phyloP scores from a whole-genome alignment of 2,888 invertebrate genomes.

The Anoplius nigerrimus region DNA sequence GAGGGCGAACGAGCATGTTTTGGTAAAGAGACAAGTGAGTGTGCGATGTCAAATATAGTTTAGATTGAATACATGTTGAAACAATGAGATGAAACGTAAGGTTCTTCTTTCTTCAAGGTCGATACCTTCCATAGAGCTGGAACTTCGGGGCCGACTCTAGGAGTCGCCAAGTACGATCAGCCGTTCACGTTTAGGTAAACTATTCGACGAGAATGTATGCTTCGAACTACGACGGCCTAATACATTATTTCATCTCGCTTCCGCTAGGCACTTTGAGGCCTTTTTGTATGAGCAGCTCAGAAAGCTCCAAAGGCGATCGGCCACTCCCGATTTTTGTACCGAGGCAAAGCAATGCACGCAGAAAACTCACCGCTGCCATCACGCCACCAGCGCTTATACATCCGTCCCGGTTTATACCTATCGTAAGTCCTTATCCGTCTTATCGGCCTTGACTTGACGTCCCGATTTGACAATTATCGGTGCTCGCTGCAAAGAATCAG shows the following conservation, averaged over 20 bases:
- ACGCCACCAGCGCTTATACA: slow-evolving; percentile 94
- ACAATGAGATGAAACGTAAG: background rate
- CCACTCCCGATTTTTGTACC: slow-evolving; percentile 77
- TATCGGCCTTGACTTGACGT: background rate
- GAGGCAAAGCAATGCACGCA: slow-evolving; percentile 90
- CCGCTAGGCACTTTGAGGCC: slow-evolving; percentile 82
- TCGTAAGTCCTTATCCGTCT: slow-evolving; percentile 59
- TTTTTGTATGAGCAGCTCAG: slow-evolving; percentile 92
- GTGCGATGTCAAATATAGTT: background rate
- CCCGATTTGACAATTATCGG: background rate
- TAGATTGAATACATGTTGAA: background rate
- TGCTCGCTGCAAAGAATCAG: slow-evolving; percentile 38
- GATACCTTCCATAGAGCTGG: slow-evolving; percentile 71
- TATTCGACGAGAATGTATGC: background rate
- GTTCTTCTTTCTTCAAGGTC: slow-evolving; percentile 60
- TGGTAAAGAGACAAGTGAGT: slow-evolving; percentile 88
- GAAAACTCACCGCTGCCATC: slow-evolving; percentile 92
- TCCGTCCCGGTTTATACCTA: slow-evolving; percentile 81
- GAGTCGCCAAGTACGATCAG: slow-evolving; percentile 70
- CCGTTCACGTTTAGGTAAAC: slow-evolving; percentile 70
- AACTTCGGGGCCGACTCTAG: slow-evolving; percentile 69
- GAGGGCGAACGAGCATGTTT: slow-evolving; percentile 89
- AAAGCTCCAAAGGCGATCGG: slow-evolving; percentile 82
- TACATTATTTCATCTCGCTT: slow-evolving; percentile 59
- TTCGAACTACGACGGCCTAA: too few relatives aligned